Base-by-base conservation (phyloP, 2,797 vertebrate genomes). In the Etheostoma perlongum region DNA sequence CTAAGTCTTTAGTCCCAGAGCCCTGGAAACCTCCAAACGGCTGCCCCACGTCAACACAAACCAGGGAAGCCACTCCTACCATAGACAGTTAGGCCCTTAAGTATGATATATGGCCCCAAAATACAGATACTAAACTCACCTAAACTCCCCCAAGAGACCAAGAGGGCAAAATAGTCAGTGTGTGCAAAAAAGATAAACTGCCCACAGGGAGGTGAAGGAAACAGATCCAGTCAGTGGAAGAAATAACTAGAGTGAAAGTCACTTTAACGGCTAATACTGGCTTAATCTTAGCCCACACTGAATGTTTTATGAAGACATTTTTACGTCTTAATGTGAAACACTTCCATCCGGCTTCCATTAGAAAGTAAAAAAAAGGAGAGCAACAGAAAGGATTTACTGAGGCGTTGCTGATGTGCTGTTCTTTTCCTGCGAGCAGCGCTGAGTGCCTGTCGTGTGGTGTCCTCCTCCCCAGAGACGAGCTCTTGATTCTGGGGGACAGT, bases 281-380 rank as follows among this genome's bases (percentile, higher is more conserved):
- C 27, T n/a, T 83, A 78, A 89, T 88, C 78, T 88, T 86, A 87
- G 89, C 78, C 74, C 68, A 63, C 78, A 48, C 80, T 93, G 62
- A 93, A 95, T 93, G 89, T 92, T 94, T 94, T 80, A 95, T 93
- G 84, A 91, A 81, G 82, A 85, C 83, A 82, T 83, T 91, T 88
- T 90, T 80, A 88, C 48, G 36, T 90, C 86, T 86, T 93, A 91
- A 92, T 92, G 90, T 69, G 61, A 71, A 90, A 91, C 79, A 77
- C 87, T 89, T 87, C 79, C 78, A 83, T 83, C 81, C 72, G 21
- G 60, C 66, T 65, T 91, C 91, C 88, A 91, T 94, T 94, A 90
- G 87, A 88, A 85, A 58, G 30, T 67, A 19, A 61, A 75, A 74
- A 65, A 4, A 40, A 40, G 36, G 76, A 65, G 76, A 82, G 65